These are phyloP conservation scores for Anas platyrhynchos DNA, from an alignment of 2,113 vertebrate genomes.

Conservation along the genomic window DNA sequence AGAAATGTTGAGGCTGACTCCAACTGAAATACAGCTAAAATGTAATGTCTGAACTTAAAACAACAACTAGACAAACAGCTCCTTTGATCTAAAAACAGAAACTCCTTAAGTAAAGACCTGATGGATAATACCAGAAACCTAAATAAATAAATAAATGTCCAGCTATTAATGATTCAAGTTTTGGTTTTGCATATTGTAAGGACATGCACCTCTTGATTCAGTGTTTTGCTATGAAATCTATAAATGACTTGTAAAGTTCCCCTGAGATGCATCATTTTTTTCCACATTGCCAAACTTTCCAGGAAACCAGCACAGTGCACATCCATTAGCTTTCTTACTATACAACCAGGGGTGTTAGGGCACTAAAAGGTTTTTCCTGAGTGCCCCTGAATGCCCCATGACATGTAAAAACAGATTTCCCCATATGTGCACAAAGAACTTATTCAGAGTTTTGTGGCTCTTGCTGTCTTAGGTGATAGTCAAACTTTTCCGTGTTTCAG, in stretches of 20 bases:
- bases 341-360: background rate
- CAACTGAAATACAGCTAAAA: background rate
- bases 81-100: background rate
- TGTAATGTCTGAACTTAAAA: background rate
- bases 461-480: background rate
- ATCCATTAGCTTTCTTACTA: background rate
- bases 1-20: background rate
- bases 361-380: background rate
- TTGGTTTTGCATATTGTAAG: background rate
- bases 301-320: background rate
- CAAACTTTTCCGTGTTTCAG: background rate
- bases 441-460: background rate
- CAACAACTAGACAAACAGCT: background rate
- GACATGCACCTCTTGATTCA: background rate
- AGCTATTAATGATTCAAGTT: background rate
- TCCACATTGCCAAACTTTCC: background rate
- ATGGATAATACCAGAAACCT: background rate
- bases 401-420: background rate
- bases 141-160: background rate
- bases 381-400: background rate
- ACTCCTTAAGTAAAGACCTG: background rate
- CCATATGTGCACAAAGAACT: background rate
- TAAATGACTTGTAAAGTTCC: background rate
- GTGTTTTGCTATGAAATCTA: background rate
- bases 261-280: background rate